Evolutionary conservation across 2,888 invertebrate genomes (phyloP).

Genomic region (Lysandra bellargus): DNA sequence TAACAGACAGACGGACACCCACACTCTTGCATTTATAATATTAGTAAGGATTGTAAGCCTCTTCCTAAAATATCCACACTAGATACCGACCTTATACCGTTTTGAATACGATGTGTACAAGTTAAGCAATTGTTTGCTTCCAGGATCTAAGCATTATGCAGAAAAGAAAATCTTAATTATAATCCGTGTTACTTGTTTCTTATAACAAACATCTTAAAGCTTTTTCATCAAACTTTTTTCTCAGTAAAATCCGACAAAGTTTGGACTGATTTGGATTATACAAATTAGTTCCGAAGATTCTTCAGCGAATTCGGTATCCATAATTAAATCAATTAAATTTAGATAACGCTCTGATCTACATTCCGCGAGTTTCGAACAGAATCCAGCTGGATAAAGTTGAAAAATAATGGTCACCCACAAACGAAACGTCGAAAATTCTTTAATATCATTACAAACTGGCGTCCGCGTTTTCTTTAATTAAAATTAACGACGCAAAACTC

Average conservation of each 20-base stretch:
- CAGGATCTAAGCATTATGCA: neutral
- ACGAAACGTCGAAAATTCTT: slow-evolving; percentile 75
- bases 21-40: too few species aligned
- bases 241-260: neutral
- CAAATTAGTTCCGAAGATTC: slow-evolving; percentile 23
- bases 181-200: slow-evolving; percentile 1
- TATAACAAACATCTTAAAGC: neutral
- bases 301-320: neutral
- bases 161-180: neutral
- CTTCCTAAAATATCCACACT: too few species aligned
- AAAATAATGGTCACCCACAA: slow-evolving; percentile 75
- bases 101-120: too few species aligned
- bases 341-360: neutral
- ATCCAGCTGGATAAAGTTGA: slow-evolving; percentile 68
- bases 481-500: slow-evolving; percentile 80
- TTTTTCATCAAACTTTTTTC: neutral
- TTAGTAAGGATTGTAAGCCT: too few species aligned
- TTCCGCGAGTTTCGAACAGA: slow-evolving; percentile 49
- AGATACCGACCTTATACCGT: too few species aligned
- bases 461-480: slow-evolving; percentile 78
- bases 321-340: slow-evolving; percentile 30
- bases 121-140: neutral
- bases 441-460: slow-evolving; percentile 78
- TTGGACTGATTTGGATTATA: slow-evolving; percentile 8
- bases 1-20: too few species aligned